These are phyloP conservation scores for Dendrocopos noguchii DNA, from an alignment of 2,113 vertebrate genomes.

Conservation along the genomic window DNA sequence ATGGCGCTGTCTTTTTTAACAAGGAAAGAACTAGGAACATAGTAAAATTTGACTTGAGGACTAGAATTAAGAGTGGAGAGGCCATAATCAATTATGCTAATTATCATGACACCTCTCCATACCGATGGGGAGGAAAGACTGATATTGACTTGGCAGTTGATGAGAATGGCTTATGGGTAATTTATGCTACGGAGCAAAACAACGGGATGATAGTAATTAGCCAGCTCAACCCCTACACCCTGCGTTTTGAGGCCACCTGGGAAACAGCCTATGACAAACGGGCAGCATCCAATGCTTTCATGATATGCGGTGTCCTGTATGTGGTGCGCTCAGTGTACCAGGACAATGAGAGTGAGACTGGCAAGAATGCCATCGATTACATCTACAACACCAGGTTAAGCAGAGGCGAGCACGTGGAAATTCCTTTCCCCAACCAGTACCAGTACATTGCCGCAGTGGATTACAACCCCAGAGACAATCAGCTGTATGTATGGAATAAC, in stretches of 20 bases:
- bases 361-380: slow-evolving; percentile 95
- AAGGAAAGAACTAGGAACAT: slow-evolving; percentile 98
- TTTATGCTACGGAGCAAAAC: slow-evolving; percentile 98
- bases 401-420: slow-evolving; percentile 90
- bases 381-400: slow-evolving; percentile 94
- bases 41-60: slow-evolving; percentile 98
- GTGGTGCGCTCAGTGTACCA: slow-evolving; percentile 97
- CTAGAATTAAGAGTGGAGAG: slow-evolving; percentile 98
- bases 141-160: slow-evolving; percentile 98
- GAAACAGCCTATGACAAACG: slow-evolving; percentile 96
- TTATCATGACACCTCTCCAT: slow-evolving; percentile 98
- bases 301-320: slow-evolving; percentile 97
- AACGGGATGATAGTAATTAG: slow-evolving; percentile 99
- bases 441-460: slow-evolving; percentile 98
- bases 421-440: slow-evolving; percentile 98
- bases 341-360: slow-evolving; percentile 97
- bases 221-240: slow-evolving; percentile 96
- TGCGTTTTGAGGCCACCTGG: slow-evolving; percentile 97
- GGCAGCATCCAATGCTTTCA: slow-evolving; percentile 97
- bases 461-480: slow-evolving; percentile 99
- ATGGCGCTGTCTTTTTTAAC: slow-evolving; percentile 99
- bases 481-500: slow-evolving; percentile 99
- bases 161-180: slow-evolving; percentile 98
- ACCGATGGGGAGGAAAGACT: slow-evolving; percentile 98
- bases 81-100: slow-evolving; percentile 99